phyloP scores from a whole-genome alignment of 2,888 invertebrate genomes.

The Erynnis tages region DNA sequence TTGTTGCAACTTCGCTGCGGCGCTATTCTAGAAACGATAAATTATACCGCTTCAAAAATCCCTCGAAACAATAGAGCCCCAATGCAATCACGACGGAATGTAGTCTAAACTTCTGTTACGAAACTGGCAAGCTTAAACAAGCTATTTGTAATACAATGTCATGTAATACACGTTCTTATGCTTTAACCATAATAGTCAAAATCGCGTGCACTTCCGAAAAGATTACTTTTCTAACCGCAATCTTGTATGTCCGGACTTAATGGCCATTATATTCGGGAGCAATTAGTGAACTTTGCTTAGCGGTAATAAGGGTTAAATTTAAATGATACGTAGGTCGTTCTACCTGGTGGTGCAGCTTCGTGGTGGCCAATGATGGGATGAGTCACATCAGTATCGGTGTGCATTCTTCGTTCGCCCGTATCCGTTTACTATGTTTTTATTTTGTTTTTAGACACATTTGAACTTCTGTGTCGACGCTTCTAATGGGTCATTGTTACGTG shows the following conservation, averaged over 20 bases:
- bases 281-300: constrained; percentile 37
- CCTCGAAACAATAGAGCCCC: constrained; percentile 34
- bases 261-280: constrained; percentile 40
- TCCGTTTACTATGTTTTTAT: constrained; percentile 59
- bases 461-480: constrained; percentile 51
- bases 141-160: neutral
- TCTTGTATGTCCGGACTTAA: constrained; percentile 2
- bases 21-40: constrained; percentile 9
- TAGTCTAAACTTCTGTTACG: constrained; percentile 64
- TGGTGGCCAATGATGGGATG: constrained; percentile 72
- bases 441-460: constrained; percentile 54
- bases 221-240: constrained; percentile 4
- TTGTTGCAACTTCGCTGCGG: constrained; percentile 4
- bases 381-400: constrained; percentile 65
- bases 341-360: constrained; percentile 44
- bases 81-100: constrained; percentile 61
- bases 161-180: constrained; percentile 6
- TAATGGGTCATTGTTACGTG: constrained; percentile 21
- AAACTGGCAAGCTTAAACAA: constrained; percentile 28
- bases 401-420: constrained; percentile 62
- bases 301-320: constrained; percentile 40
- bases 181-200: neutral
- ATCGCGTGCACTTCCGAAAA: neutral
- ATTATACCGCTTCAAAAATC: constrained; percentile 20
- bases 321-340: constrained; percentile 34